Conservation (phyloP, 2,888 invertebrate genomes). For the Galerucella pusilla region DNA sequence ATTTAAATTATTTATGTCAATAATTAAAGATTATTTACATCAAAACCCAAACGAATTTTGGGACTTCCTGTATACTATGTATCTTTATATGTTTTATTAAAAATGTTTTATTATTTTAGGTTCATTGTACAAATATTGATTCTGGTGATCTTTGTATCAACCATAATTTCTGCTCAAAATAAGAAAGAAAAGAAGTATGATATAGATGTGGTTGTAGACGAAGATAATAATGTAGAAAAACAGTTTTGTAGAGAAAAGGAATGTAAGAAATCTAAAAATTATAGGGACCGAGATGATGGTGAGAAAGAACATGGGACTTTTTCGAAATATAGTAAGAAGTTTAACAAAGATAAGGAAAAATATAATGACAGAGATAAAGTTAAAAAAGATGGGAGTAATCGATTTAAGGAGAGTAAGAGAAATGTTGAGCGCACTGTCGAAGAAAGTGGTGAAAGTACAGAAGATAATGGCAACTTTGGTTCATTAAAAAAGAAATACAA, state of each 20-base stretch:
- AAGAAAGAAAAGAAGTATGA: conserved; percentile 16
- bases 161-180: neutral
- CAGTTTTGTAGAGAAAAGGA: conserved; percentile 24
- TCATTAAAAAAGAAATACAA: neutral
- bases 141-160: neutral
- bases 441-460: conserved; percentile 10
- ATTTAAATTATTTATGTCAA: neutral
- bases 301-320: conserved; percentile 19
- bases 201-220: neutral
- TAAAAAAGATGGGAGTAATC: conserved; percentile 29
- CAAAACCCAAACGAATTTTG: too few relatives aligned
- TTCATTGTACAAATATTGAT: neutral
- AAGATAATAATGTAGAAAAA: conserved; percentile 23
- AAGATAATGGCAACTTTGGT: conserved; percentile 4
- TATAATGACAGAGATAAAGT: conserved; percentile 9
- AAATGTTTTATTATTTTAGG: neutral
- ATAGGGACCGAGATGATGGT: conserved; percentile 27
- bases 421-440: conserved; percentile 15
- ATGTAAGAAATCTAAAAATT: conserved; percentile 27
- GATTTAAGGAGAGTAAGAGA: conserved; percentile 20
- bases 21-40: too few relatives aligned
- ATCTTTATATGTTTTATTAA: too few relatives aligned
- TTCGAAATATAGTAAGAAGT: conserved; percentile 24
- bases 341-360: conserved; percentile 12
- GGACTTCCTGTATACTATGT: too few relatives aligned